Evolutionary conservation across 2,888 invertebrate species (phyloP).

Genomic region (Xylota segnis): DNA sequence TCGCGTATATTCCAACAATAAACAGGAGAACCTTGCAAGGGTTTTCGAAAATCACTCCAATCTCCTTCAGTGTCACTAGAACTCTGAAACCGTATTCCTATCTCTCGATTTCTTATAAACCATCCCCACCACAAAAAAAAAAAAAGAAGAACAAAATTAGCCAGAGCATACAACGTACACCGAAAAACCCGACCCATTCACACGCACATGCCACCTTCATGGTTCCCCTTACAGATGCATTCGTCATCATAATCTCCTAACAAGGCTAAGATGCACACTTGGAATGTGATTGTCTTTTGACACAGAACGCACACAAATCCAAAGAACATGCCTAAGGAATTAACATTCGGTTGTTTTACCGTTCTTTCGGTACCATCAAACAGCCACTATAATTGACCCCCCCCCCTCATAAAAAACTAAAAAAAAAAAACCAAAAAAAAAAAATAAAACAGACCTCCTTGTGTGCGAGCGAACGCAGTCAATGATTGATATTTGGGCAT

Average conservation of each 20-base stretch:
- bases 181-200: constrained; percentile 54
- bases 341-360: constrained; percentile 67
- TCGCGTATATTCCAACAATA: constrained; percentile 12
- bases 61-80: constrained; percentile 26
- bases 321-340: constrained; percentile 68
- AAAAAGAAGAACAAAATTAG: constrained; percentile 25
- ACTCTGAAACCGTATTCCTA: constrained; percentile 45
- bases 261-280: constrained; percentile 34
- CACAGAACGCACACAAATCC: constrained; percentile 39
- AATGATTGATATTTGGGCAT: constrained; percentile 53
- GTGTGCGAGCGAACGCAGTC: constrained; percentile 18
- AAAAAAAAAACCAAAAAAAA: not conserved
- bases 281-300: constrained; percentile 60
- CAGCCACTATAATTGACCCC: constrained; percentile 42
- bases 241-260: constrained; percentile 59
- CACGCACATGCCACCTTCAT: constrained; percentile 46
- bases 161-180: constrained; percentile 44
- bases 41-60: constrained; percentile 27
- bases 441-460: constrained; percentile 12
- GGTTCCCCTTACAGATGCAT: constrained; percentile 35
- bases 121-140: constrained; percentile 59
- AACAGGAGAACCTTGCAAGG: not conserved
- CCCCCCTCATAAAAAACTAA: constrained; percentile 29
- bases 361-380: constrained; percentile 73
- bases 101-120: constrained; percentile 44